Evolutionary conservation across 1,140 invertebrate genomes (phyloP).

Genomic region (Neotoxoptera formosana): DNA sequence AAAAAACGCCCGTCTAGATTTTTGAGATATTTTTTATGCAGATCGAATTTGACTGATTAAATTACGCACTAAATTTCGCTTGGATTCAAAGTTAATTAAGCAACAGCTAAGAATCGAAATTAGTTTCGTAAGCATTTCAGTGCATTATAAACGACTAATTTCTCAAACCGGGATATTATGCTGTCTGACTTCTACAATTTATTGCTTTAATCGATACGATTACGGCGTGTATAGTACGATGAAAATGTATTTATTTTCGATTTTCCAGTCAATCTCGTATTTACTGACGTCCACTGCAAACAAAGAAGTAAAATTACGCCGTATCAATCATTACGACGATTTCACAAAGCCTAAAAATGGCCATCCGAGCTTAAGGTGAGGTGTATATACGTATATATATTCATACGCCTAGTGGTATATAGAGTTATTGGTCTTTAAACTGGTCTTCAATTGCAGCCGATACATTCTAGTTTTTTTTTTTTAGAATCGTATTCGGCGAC

Average conservation of each 20-base stretch:
- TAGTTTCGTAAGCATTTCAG: background rate
- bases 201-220: background rate
- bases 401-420: too few species aligned
- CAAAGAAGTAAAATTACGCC: background rate
- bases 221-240: background rate
- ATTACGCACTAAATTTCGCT: background rate
- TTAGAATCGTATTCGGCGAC: background rate
- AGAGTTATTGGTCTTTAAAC: too few species aligned
- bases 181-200: background rate
- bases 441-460: background rate
- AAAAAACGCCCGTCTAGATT: background rate
- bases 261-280: conserved; percentile 23
- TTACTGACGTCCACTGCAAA: background rate
- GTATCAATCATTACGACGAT: conserved; percentile 17
- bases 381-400: background rate
- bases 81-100: background rate
- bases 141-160: background rate
- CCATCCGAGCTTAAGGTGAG: background rate
- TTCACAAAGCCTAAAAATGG: conserved; percentile 42
- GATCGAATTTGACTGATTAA: background rate
- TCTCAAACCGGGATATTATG: background rate
- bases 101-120: background rate
- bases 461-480: background rate
- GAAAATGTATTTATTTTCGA: background rate
- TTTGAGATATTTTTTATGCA: background rate